These are phyloP conservation scores for Stenopsyche tienmushanensis DNA, from an alignment of 1,140 invertebrate species.

Conservation along the genomic window DNA sequence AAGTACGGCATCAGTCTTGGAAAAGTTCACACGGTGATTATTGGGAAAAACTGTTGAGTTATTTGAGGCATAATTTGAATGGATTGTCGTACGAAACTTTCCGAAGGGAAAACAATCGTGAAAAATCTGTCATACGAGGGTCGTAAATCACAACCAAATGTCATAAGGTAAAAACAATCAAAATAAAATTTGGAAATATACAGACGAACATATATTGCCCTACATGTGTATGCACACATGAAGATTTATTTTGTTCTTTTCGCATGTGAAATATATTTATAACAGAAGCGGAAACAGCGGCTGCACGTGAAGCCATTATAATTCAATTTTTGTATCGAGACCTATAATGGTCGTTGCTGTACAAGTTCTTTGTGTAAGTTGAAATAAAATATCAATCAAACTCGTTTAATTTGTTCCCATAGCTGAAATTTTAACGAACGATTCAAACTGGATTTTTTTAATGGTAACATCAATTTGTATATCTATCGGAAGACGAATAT, in stretches of 20 bases:
- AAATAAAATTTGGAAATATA: conserved; percentile 14
- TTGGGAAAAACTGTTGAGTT: neutral
- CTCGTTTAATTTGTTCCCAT: too few species aligned
- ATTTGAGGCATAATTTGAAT: neutral
- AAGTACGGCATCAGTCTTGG: too few species aligned
- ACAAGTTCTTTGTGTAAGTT: neutral
- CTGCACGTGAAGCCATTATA: conserved; percentile 30
- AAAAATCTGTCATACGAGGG: conserved; percentile 23
- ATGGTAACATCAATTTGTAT: neutral
- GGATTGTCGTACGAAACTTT: conserved; percentile 18
- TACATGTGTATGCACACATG: neutral
- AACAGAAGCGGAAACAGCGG: neutral
- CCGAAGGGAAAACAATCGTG: conserved; percentile 18
- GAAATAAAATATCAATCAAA: conserved; percentile 26
- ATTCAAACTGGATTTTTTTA: too few species aligned
- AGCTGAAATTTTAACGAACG: too few species aligned
- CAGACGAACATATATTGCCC: conserved; percentile 5
- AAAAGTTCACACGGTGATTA: too few species aligned
- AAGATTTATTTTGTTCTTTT: conserved; percentile 10
- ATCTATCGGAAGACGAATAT: too few species aligned
- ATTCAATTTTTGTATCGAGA: conserved; percentile 21
- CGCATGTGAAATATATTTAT: conserved; percentile 15
- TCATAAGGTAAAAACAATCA: conserved; percentile 21
- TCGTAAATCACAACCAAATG: conserved; percentile 20
- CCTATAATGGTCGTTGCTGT: conserved; percentile 5